Conservation (phyloP, 1,140 invertebrate species). For the Littorina saxatilis region DNA sequence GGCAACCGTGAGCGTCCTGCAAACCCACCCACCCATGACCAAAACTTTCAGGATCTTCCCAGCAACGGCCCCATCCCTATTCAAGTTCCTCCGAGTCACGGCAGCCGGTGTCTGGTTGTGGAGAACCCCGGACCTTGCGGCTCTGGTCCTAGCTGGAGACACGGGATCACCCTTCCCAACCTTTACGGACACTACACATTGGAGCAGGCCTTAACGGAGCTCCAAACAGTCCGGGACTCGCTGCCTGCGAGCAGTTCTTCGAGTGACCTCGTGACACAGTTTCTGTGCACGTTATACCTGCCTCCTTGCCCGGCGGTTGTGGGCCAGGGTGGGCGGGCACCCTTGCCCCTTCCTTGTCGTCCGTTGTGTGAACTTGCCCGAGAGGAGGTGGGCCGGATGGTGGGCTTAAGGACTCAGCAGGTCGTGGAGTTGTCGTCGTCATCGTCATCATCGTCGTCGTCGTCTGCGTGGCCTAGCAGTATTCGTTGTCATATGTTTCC, state of each 20-base stretch:
- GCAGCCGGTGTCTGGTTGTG: not conserved
- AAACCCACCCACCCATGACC: no score
- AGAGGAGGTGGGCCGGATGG: slow-evolving; percentile 7
- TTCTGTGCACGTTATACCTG: slow-evolving; percentile 28
- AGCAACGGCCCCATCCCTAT: not conserved
- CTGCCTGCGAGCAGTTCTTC: not conserved
- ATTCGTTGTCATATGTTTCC: slow-evolving; percentile 37
- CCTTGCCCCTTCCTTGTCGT: slow-evolving; percentile 11
- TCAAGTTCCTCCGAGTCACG: not conserved
- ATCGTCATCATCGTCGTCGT: not conserved
- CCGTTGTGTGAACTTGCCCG: slow-evolving; percentile 32
- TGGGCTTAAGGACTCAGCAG: not conserved
- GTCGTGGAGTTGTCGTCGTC: not conserved
- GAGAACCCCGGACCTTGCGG: slow-evolving; percentile 9
- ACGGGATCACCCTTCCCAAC: slow-evolving; percentile 28
- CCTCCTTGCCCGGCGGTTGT: not conserved
- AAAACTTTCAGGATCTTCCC: no score
- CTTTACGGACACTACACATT: slow-evolving; percentile 30
- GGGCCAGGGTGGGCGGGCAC: not conserved
- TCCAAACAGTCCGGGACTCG: not conserved
- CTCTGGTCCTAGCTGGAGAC: not conserved
- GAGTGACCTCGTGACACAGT: slow-evolving; percentile 16
- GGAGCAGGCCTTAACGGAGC: slow-evolving; percentile 2
- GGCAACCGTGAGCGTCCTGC: not conserved
- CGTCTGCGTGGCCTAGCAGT: slow-evolving; percentile 1